phyloP scores from a whole-genome alignment of 2,113 vertebrate genomes.

The Petrocephalus microphthalmus region DNA sequence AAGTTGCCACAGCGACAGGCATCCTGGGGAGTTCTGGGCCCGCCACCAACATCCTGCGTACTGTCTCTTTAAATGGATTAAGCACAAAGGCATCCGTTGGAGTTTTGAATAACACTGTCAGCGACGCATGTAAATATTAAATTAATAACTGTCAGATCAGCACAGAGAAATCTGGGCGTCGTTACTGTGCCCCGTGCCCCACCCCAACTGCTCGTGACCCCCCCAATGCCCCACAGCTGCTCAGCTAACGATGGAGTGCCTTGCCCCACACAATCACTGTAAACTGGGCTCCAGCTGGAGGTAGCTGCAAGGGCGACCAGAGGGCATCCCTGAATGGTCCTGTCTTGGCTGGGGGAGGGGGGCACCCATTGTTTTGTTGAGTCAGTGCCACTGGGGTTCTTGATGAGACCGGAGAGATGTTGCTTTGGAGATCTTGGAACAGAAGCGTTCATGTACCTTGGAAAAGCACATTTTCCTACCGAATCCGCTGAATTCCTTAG shows the following conservation, averaged over 20 bases:
- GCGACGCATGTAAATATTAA: not conserved
- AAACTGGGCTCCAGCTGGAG: not conserved
- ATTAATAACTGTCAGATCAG: not conserved
- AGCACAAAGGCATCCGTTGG: not conserved
- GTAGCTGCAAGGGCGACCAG: not conserved
- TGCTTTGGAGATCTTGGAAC: conserved; percentile 23
- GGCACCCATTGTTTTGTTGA: not conserved
- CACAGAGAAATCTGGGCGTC: not conserved
- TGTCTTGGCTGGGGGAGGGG: not conserved
- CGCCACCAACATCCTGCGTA: not conserved
- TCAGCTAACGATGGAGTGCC: not conserved
- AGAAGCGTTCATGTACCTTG: conserved; percentile 47
- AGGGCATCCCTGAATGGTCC: not conserved
- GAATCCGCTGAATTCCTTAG: not conserved
- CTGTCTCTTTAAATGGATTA: not conserved
- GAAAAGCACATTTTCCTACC: conserved; percentile 46
- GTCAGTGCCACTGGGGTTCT: conserved; percentile 48
- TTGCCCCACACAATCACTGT: not conserved
- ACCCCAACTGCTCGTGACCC: not conserved
- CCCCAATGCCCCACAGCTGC: not conserved
- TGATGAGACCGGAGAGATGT: conserved; percentile 40
- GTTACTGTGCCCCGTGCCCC: no score
- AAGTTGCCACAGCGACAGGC: not conserved
- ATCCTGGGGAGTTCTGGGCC: not conserved
- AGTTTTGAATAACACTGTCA: not conserved